Base-by-base conservation (phyloP, 2,888 invertebrate species). In the Amitus sp. region DNA sequence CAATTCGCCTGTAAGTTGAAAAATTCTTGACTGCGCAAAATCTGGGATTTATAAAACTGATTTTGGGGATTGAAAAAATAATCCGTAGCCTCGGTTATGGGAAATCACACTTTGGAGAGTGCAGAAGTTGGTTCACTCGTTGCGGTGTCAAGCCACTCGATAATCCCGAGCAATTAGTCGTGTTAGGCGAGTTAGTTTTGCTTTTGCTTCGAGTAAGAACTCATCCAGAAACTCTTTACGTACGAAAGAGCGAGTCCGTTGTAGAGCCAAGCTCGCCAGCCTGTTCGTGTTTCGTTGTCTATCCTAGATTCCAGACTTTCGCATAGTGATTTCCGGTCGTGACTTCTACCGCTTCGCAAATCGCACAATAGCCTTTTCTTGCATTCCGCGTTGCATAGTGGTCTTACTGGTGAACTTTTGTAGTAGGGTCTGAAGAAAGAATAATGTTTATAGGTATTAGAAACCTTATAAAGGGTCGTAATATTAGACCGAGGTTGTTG, bases 251-350 rank as follows among this genome's bases (percentile, higher is more conserved):
- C 90, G 53, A 95, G 85, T 71, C 94, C 93, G 70, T 93, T 93
- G 82, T 92, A 94, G 70, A 95, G 86, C 94, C 94, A 94, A 6
- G 92, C 91, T 66, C 89, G 87, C 95, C 95, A 95, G 0, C 91
- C 89, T 58, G 90, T 90, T 54, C 89, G 88, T 6, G 89, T 84
- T 9, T 90, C 87, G 54, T 89, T 90, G 79, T 94, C 93, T 69
- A 94, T 92, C 71, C 93, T 88, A 13, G 93, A 91, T 76, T 94
- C 94, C 27, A 94, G 89, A 72, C 88, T 90, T 61, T 91, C 90
- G 80, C 94, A 95, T 57, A 94, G 87, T 53, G 89, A 89, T 75
- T 91, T 91, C 2, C 94, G 87, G 82, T 94, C 94, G 78, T 95
- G 94, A 48, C 94, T 94, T 45, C 93, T 87, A 0, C 95, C 95